These are phyloP conservation scores for Octonoba sinensis DNA, from an alignment of 2,888 invertebrate genomes.

Conservation along the genomic window DNA sequence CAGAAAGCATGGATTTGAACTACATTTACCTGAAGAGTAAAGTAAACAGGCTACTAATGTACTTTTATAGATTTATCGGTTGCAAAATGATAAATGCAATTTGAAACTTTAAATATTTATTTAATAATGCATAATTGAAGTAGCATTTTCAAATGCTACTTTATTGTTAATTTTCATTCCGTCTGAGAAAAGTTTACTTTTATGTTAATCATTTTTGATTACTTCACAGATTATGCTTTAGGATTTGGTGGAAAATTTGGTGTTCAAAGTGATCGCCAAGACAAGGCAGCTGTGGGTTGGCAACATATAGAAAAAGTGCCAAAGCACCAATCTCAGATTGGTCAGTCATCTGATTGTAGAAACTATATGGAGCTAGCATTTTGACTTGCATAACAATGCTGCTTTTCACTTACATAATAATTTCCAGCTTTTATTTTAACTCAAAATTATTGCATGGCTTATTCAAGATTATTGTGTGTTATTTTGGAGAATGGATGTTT, in stretches of 20 bases:
- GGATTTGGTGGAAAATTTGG: constrained; percentile 76
- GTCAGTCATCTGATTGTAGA: constrained; percentile 73
- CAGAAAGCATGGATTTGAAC: no score
- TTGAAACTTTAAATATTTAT: no score
- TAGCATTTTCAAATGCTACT: no score
- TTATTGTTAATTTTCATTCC: no score
- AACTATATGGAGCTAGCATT: no score
- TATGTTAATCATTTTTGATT: constrained; percentile 25
- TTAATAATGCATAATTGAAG: no score
- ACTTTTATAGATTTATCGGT: no score
- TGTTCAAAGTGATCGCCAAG: constrained; percentile 75
- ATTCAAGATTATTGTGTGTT: neutral
- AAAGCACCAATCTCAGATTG: constrained; percentile 79
- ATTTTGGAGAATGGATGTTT: neutral
- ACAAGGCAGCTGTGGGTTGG: constrained; percentile 85
- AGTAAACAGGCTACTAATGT: no score
- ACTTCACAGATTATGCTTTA: constrained; percentile 79
- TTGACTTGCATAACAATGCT: neutral
- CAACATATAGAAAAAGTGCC: constrained; percentile 80
- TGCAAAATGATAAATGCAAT: no score
- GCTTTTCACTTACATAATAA: constrained; percentile 2
- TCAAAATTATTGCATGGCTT: neutral
- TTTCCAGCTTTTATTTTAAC: neutral
- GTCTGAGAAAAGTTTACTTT: no score
- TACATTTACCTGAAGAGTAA: no score